A percentile compares a stretch with the other conserved stretches of the same genome.
phyloP scores from a whole-genome alignment of 1,140 invertebrate genomes.

The Atta cephalotes region DNA sequence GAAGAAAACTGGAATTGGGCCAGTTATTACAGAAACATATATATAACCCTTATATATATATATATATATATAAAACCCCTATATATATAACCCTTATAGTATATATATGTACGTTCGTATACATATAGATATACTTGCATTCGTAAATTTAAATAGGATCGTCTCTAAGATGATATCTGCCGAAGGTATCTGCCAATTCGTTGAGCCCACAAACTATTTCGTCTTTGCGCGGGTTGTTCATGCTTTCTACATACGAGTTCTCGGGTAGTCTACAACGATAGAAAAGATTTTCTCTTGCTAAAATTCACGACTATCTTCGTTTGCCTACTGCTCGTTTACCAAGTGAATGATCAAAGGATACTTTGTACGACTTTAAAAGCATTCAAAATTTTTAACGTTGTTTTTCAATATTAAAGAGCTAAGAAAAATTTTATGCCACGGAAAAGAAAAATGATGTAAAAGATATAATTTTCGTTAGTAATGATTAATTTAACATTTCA shows the following conservation, averaged over 20 bases:
- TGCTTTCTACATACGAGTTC: slow-evolving; percentile 24
- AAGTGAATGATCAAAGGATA: slow-evolving; percentile 4
- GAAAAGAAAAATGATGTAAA: background rate
- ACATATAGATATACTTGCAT: slow-evolving; percentile 58
- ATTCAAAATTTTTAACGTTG: background rate
- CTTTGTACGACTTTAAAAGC: background rate
- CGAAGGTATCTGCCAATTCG: slow-evolving; percentile 64
- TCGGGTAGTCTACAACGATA: background rate
- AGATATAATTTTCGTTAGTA: background rate
- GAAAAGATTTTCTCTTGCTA: background rate
- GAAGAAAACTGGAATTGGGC: slow-evolving; percentile 75
- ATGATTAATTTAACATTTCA: slow-evolving; percentile 14
- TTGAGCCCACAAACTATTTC: slow-evolving; percentile 68
- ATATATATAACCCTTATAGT: background rate
- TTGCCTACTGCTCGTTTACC: background rate
- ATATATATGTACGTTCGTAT: background rate
- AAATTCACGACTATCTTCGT: slow-evolving; percentile 39
- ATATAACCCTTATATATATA: background rate
- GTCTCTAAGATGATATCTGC: slow-evolving; percentile 46
- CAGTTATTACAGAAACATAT: slow-evolving; percentile 66
- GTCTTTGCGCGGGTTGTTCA: slow-evolving; percentile 31
- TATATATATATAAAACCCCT: background rate
- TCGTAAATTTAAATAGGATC: slow-evolving; percentile 74
- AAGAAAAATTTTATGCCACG: background rate
- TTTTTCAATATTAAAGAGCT: background rate